Evolutionary conservation across 2,888 invertebrate genomes (phyloP), one percentile per base, ranked within the genome.

Genomic region (Drosophila austrosaltans): DNA sequence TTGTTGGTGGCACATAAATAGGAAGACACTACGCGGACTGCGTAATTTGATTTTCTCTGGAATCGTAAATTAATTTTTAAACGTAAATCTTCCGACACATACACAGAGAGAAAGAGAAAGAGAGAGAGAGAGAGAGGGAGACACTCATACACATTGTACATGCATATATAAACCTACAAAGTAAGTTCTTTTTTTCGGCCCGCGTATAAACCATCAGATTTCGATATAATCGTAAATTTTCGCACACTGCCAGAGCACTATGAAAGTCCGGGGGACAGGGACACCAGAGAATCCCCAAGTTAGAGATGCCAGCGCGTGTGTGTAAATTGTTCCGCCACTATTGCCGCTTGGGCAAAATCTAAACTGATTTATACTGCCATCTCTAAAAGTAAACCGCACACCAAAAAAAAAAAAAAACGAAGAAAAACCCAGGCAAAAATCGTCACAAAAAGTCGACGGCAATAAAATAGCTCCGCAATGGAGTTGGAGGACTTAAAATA

Each of bases 191-290:
- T 54, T 74, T 75, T 69, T 75, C 69, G 82, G 78, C 71, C 84
- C 79, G 85, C 89, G 78, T 81, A 85, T 85, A 85, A 85, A 85
- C 87, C 88, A 85, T 85, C 87, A 86, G 88, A 88, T 85, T 88
- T 85, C 87, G 85, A 85, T 85, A 85, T 85, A 85, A 88, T 85
- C 85, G 89, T 85, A 85, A 85, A 85, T 88, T 85, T 85, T 88
- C 80, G 87, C 87, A 85, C 75, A 77, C 77, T 77, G 63, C 77
- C 69, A 48, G 71, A 69, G 30, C 28, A 53, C 53, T 5, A 0
- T 5, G 6, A 30, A 6, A 30, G 30, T 5, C 1, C 3, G 53
- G 6, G 40, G 40, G 1, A 56, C 36, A 30, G 32, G 20, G 16
- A 20, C 28, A 54, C 36, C 12, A 10, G 12, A 36, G 57, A 57